These are phyloP conservation scores for Serrognathus titanus DNA, from an alignment of 2,888 invertebrate genomes.

Conservation along the genomic window DNA sequence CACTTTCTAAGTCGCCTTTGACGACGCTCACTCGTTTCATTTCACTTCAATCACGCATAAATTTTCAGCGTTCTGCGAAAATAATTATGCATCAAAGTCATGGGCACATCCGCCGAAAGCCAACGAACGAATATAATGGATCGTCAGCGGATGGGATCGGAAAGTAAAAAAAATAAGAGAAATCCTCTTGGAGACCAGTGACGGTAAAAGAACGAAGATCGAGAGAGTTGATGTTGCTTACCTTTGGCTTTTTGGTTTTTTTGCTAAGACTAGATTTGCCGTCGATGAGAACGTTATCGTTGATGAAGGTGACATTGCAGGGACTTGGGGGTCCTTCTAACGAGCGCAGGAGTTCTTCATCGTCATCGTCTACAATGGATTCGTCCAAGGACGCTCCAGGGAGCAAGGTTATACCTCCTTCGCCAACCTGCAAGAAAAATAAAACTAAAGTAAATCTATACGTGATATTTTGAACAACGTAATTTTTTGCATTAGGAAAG, in stretches of 20 bases:
- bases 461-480: too few species aligned
- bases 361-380: constrained; percentile 61
- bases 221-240: constrained; percentile 36
- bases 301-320: constrained; percentile 78
- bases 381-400: constrained; percentile 59
- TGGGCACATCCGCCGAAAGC: too few species aligned
- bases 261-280: constrained; percentile 79
- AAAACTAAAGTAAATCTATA: constrained; percentile 8
- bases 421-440: constrained; percentile 54
- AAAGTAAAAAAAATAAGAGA: too few species aligned
- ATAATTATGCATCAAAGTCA: too few species aligned
- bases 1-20: too few species aligned
- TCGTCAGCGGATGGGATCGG: too few species aligned
- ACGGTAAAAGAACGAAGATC: not conserved
- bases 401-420: constrained; percentile 60
- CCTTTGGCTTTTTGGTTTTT: constrained; percentile 60
- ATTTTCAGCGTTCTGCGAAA: too few species aligned
- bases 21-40: too few species aligned
- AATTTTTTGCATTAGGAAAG: too few species aligned
- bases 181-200: too few species aligned
- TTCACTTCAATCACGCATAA: too few species aligned
- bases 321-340: constrained; percentile 70
- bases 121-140: too few species aligned
- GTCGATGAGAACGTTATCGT: constrained; percentile 87
- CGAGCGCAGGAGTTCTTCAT: constrained; percentile 51